phyloP scores from a whole-genome alignment of 2,888 invertebrate species.

The Metacarcinus magister region DNA sequence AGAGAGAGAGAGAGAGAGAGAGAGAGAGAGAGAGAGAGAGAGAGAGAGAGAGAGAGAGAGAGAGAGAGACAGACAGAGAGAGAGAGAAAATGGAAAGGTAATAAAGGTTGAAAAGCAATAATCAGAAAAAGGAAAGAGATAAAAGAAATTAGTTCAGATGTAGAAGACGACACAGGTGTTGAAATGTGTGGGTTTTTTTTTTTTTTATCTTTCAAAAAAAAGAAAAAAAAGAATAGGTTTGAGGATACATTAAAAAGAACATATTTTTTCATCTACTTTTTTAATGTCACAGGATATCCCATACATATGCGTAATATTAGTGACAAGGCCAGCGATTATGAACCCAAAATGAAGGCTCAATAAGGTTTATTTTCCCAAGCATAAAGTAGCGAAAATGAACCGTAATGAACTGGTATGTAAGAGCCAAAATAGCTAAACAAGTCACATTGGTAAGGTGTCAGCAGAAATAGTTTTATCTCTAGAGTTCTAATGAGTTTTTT shows the following conservation, averaged over 20 bases:
- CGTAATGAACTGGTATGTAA: constrained; percentile 73
- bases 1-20: constrained; percentile 42
- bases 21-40: constrained; percentile 39
- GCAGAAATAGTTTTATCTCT: constrained; percentile 51
- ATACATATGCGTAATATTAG: constrained; percentile 81
- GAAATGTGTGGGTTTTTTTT: background rate
- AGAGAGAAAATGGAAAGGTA: background rate
- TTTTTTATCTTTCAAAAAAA: background rate
- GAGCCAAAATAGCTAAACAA: constrained; percentile 78
- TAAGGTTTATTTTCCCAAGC: constrained; percentile 79
- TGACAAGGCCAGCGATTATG: constrained; percentile 81
- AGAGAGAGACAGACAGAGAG: background rate
- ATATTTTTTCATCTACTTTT: constrained; percentile 73
- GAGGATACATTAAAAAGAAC: background rate
- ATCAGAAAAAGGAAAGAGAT: background rate
- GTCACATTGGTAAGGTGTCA: constrained; percentile 69
- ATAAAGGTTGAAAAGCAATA: background rate
- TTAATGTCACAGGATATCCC: constrained; percentile 80
- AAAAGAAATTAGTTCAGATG: background rate
- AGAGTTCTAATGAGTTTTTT: constrained; percentile 54
- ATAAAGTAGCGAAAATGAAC: constrained; percentile 78
- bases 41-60: constrained; percentile 44
- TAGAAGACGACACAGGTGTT: background rate
- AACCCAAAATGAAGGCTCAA: constrained; percentile 72
- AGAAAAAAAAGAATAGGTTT: background rate